phyloP scores from a whole-genome alignment of 2,797 vertebrate genomes.

The Catamblyrhynchus diadema region DNA sequence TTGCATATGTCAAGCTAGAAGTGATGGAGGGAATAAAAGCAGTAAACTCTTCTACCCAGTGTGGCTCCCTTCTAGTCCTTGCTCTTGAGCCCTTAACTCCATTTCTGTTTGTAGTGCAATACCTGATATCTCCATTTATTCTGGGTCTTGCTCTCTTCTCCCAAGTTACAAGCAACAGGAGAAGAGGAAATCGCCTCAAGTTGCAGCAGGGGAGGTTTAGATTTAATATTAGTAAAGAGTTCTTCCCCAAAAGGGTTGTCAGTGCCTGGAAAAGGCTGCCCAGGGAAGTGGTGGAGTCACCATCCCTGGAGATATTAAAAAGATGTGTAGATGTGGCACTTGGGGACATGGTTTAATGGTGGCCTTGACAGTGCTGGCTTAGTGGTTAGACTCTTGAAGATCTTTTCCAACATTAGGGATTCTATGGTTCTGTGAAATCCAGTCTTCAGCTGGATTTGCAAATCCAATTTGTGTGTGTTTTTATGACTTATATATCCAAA shows the following conservation, averaged over 20 bases:
- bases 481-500: neutral
- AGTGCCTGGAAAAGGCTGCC: no score
- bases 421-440: neutral
- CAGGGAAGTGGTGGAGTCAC: neutral
- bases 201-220: neutral
- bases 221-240: neutral
- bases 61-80: neutral
- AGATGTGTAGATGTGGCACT: neutral
- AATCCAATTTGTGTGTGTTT: neutral
- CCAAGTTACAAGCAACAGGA: neutral
- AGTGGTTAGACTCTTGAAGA: neutral
- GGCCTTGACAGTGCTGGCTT: neutral
- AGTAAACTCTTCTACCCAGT: neutral
- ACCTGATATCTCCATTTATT: neutral
- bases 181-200: neutral
- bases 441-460: neutral
- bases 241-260: neutral
- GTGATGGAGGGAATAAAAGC: neutral
- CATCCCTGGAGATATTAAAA: neutral
- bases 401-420: neutral
- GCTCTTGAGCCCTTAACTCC: neutral
- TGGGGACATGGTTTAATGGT: neutral
- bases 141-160: neutral
- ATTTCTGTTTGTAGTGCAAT: neutral
- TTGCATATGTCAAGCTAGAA: neutral